phyloP scores from a whole-genome alignment of 2,888 invertebrate genomes.

The Calameuta idolon region DNA sequence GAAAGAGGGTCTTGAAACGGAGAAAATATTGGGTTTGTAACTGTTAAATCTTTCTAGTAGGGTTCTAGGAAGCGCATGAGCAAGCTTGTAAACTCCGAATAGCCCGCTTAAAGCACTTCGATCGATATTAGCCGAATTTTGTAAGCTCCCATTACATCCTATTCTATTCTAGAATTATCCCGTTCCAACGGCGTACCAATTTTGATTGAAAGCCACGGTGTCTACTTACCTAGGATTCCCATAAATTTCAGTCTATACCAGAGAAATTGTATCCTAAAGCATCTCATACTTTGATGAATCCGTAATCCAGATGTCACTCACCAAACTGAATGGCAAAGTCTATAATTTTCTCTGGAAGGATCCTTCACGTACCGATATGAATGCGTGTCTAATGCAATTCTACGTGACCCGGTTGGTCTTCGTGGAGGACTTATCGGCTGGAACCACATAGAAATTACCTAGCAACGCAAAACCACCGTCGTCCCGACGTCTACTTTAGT shows the following conservation, averaged over 20 bases:
- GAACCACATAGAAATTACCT: constrained; percentile 31
- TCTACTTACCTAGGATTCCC: not conserved
- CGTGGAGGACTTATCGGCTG: not conserved
- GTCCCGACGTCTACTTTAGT: constrained; percentile 3
- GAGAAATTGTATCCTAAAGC: not conserved
- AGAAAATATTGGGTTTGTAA: not conserved
- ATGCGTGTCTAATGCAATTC: not conserved
- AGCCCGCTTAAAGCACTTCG: constrained; percentile 12
- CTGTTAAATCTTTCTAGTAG: not conserved
- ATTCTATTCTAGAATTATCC: not conserved
- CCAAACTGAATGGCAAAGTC: not conserved
- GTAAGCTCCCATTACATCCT: not conserved
- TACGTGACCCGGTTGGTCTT: not conserved
- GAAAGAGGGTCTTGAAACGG: not conserved
- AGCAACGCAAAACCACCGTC: constrained; percentile 24
- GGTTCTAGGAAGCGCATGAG: constrained; percentile 13
- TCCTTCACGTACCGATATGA: not conserved
- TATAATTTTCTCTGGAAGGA: not conserved
- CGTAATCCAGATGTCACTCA: not conserved
- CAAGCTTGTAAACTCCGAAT: constrained; percentile 19
- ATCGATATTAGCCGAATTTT: constrained; percentile 18
- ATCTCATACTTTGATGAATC: not conserved
- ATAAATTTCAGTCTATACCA: not conserved
- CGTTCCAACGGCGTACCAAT: not conserved
- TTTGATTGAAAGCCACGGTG: not conserved